Evolutionary conservation across 2,888 invertebrate genomes (phyloP).

Genomic region (Entomobrya proxima): DNA sequence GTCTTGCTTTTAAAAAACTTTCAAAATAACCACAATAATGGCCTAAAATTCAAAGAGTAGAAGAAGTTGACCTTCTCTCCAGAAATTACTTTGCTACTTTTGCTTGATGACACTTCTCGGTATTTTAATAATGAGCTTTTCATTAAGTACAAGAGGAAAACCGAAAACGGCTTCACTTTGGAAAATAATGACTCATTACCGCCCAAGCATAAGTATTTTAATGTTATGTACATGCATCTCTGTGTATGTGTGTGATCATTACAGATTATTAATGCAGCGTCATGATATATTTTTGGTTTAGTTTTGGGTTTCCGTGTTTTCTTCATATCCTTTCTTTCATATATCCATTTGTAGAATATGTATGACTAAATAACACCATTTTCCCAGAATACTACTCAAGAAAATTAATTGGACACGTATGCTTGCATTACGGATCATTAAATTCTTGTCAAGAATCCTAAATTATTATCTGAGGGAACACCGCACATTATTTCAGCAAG

Average conservation of each 20-base stretch:
- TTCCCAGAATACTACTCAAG: too few relatives aligned
- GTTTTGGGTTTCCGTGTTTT: background rate
- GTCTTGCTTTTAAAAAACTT: too few relatives aligned
- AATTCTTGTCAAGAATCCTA: background rate
- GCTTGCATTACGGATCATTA: conserved; percentile 6
- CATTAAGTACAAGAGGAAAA: background rate
- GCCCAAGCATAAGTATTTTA: background rate
- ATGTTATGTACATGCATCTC: too few relatives aligned
- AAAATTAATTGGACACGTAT: conserved; percentile 12
- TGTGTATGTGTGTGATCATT: background rate
- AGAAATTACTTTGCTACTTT: too few relatives aligned
- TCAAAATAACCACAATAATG: too few relatives aligned
- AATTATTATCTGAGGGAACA: background rate
- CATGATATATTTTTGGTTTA: background rate
- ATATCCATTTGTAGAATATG: background rate
- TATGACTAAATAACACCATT: too few relatives aligned
- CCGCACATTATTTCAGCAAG: too few relatives aligned
- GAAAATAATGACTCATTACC: conserved; percentile 6
- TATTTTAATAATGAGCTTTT: too few relatives aligned
- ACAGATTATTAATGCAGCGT: background rate
- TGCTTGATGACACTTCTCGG: too few relatives aligned
- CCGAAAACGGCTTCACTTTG: background rate
- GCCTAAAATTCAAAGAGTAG: too few relatives aligned
- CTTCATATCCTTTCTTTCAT: background rate
- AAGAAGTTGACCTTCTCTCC: too few relatives aligned